Conservation (phyloP, 2,113 vertebrate species). For the Sarotherodon lohbergeri region DNA sequence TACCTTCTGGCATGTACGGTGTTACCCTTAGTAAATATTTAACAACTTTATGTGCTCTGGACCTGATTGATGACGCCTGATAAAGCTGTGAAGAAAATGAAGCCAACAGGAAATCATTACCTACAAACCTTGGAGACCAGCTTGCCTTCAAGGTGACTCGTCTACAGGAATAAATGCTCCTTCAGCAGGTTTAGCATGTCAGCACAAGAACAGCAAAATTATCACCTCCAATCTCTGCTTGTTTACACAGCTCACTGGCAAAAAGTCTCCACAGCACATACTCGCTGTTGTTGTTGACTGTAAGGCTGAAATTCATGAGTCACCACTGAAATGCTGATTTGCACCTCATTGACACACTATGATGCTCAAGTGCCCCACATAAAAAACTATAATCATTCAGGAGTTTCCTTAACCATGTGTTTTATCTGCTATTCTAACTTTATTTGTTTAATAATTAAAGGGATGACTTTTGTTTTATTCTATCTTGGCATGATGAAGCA, state of each 20-base stretch:
- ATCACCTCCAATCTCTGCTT: constrained; percentile 2
- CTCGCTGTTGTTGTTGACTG: not conserved
- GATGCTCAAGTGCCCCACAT: not conserved
- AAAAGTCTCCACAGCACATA: not conserved
- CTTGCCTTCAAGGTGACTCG: constrained; percentile 24
- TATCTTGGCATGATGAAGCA: not conserved
- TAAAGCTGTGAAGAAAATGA: not conserved
- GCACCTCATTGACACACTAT: not conserved
- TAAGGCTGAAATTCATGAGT: not conserved
- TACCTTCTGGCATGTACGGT: not conserved
- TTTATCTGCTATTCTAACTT: not conserved
- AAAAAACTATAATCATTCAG: not conserved
- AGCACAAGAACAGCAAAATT: not conserved
- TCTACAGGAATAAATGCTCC: not conserved
- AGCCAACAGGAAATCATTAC: not conserved
- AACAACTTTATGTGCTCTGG: not conserved
- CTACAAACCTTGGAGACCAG: not conserved
- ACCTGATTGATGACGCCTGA: not conserved
- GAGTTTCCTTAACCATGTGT: not conserved
- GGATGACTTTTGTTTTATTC: not conserved
- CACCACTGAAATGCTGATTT: not conserved
- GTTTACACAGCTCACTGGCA: constrained; percentile 2
- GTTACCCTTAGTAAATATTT: not conserved
- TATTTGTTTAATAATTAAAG: not conserved
- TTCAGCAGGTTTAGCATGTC: not conserved